These are phyloP conservation scores for Urocolius indicus DNA, from an alignment of 2,113 vertebrate genomes.

Conservation along the genomic window DNA sequence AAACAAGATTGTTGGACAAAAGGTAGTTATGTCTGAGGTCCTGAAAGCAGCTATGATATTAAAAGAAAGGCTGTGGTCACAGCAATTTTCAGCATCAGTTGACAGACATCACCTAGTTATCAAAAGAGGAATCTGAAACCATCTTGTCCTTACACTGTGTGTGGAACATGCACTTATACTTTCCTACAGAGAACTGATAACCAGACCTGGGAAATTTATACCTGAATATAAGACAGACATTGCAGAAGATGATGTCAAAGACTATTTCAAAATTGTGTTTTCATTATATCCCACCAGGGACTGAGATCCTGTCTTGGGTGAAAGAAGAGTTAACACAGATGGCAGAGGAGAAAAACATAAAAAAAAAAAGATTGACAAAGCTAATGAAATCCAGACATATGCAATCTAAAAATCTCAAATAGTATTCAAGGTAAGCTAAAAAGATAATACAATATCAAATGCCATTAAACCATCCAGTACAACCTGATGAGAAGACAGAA, in stretches of 20 bases:
- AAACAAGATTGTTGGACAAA: neutral
- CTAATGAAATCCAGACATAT: conserved; percentile 20
- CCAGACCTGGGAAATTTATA: neutral
- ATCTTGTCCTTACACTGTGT: neutral
- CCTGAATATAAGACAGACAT: neutral
- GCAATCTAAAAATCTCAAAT: neutral
- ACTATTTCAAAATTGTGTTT: neutral
- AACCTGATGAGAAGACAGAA: neutral
- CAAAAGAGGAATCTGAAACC: neutral
- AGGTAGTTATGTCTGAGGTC: neutral
- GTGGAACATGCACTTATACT: neutral
- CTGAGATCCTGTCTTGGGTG: neutral
- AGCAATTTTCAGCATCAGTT: neutral
- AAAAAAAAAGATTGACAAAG: conserved; percentile 29
- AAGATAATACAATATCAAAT: neutral
- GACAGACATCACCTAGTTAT: neutral
- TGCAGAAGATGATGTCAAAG: neutral
- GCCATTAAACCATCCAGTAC: neutral
- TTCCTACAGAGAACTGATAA: neutral
- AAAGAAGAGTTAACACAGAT: neutral
- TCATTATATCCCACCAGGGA: neutral
- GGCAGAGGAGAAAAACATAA: neutral
- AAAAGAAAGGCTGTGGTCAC: neutral
- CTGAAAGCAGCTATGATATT: neutral
- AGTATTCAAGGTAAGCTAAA: conserved; percentile 12